Evolutionary conservation across 1,140 invertebrate species (phyloP), one percentile per base, ranked within the genome.

Genomic region (Diabrotica virgifera): DNA sequence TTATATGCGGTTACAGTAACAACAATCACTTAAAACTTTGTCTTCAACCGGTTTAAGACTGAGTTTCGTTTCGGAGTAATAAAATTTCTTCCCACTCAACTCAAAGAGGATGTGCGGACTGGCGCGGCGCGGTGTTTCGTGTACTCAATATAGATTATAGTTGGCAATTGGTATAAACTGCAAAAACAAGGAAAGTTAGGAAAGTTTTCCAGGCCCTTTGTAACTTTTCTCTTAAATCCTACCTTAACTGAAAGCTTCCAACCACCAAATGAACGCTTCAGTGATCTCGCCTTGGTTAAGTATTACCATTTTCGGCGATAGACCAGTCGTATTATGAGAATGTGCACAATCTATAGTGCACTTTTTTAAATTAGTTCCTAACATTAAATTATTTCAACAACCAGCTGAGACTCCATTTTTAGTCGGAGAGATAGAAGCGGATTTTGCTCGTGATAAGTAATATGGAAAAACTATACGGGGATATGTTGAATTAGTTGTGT

Each of bases 201-300:
- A 35, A 12, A 35, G 24, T 13, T 35, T 54, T 5, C 6, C 52
- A 4, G 24, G 52, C 12, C 52, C 50, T 60, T 60, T 51, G 40
- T 60, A 60, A 51, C 59, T 52, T 51, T 51, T 51, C 24, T 0
- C 55, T 57, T 36, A 57, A 57, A 57, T 57, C 55, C 55, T 37
- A 57, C 55, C 55, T 37, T 57, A 10, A 57, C 55, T 57, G 55
- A 57, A 57, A 57, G 55, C 55, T 57, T 13, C 55, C 8, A 57
- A 57, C 55, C 55, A 14, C 55, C 36, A 36, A 36, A 7, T 35
- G 36, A 57, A 36, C 55, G 55, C 55, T 57, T 12, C 55, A 36
- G 5, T 57, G 55, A 57, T 36, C 24, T n/a, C 36, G 55, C 55
- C 55, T 57, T 57, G 55, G 35, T 57, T 36, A 13, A 36, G 36